These are phyloP conservation scores for Callimorpha dominula DNA, from an alignment of 2,888 invertebrate genomes.

Conservation along the genomic window DNA sequence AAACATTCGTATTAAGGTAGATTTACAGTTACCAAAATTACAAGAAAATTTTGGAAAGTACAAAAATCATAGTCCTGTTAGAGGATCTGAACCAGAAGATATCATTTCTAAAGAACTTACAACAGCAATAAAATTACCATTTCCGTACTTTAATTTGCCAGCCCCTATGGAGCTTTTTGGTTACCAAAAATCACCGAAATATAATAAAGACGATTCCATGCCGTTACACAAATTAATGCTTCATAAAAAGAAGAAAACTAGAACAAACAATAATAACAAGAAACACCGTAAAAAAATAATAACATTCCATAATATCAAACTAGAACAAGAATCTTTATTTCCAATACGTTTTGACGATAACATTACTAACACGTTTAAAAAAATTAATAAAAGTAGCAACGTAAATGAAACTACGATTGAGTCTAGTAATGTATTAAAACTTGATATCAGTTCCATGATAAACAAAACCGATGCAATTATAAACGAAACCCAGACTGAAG, in stretches of 20 bases:
- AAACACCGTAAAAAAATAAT: conserved; percentile 75
- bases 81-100: conserved; percentile 51
- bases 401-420: conserved; percentile 35
- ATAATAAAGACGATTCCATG: conserved; percentile 56
- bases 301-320: conserved; percentile 69
- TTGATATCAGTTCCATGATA: conserved; percentile 37
- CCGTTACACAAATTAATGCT: conserved; percentile 72
- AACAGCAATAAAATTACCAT: conserved; percentile 64
- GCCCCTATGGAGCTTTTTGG: conserved; percentile 68
- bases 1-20: conserved; percentile 76
- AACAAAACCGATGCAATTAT: conserved; percentile 49
- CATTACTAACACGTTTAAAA: conserved; percentile 36
- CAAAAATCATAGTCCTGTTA: conserved; percentile 48
- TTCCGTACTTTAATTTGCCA: conserved; percentile 70
- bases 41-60: conserved; percentile 55
- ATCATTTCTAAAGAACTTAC: conserved; percentile 60
- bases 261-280: conserved; percentile 64
- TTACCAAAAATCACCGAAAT: conserved; percentile 57
- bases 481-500: conserved; percentile 60
- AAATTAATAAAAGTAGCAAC: conserved; percentile 38
- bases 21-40: conserved; percentile 73
- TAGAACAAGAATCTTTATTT: conserved; percentile 58
- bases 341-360: conserved; percentile 54
- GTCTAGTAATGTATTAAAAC: conserved; percentile 37
- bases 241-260: conserved; percentile 78